Evolutionary conservation across 2,113 vertebrate genomes (phyloP).

Genomic region (Promerops cafer): DNA sequence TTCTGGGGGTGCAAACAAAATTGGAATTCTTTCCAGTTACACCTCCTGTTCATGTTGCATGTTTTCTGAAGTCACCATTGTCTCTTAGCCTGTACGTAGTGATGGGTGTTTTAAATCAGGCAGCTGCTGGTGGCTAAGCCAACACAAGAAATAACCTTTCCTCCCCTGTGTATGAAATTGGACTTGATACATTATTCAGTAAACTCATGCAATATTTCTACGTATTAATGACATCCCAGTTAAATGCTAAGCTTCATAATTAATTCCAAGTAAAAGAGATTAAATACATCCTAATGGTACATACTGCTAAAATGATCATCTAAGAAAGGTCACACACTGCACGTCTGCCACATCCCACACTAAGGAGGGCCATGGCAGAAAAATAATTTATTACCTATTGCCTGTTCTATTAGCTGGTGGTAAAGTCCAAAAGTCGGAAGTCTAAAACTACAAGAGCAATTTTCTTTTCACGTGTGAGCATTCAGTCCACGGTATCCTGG

Average conservation of each 20-base stretch:
- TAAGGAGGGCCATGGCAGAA: not conserved
- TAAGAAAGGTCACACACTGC: not conserved
- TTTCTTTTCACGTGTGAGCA: not conserved
- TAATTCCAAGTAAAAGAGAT: not conserved
- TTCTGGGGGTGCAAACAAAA: not conserved
- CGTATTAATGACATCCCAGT: not conserved
- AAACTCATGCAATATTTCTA: not conserved
- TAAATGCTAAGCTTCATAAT: not conserved
- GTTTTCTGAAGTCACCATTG: not conserved
- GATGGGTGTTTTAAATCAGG: not conserved
- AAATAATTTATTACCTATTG: not conserved
- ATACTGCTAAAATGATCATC: not conserved
- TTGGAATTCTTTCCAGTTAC: not conserved
- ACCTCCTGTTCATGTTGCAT: not conserved
- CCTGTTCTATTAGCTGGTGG: not conserved
- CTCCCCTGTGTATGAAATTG: not conserved
- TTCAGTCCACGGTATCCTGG: not conserved
- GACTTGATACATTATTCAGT: not conserved
- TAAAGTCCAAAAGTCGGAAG: not conserved
- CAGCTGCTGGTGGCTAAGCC: not conserved
- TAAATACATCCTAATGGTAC: not conserved
- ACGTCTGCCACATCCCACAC: rapidly evolving
- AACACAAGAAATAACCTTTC: not conserved
- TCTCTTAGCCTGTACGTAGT: not conserved
- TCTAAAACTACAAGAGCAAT: not conserved